Evolutionary conservation across 2,888 invertebrate genomes (phyloP).

Genomic region (Orgyia antiqua): DNA sequence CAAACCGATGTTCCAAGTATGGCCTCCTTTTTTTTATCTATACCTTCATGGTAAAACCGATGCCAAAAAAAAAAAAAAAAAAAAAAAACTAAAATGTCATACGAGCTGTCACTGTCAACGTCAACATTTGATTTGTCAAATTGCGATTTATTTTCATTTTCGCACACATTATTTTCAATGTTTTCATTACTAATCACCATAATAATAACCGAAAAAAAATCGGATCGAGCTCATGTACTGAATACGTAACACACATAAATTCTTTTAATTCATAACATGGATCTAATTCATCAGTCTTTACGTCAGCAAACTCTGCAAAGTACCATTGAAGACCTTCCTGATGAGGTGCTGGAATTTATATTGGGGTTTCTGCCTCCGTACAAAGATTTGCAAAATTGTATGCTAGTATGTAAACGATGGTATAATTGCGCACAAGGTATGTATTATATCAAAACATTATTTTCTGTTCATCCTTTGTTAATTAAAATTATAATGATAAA

Average conservation of each 20-base stretch:
- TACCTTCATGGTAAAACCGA: too few species aligned
- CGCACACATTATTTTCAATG: constrained; percentile 20
- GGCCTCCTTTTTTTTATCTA: too few species aligned
- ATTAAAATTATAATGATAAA: too few species aligned
- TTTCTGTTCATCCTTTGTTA: too few species aligned
- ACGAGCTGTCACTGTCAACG: too few species aligned
- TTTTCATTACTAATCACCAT: constrained; percentile 21
- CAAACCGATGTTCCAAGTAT: too few species aligned
- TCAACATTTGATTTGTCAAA: too few species aligned
- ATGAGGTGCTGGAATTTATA: constrained; percentile 96
- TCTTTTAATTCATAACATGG: too few species aligned
- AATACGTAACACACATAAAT: too few species aligned
- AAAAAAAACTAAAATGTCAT: too few species aligned
- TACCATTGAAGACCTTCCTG: constrained; percentile 86
- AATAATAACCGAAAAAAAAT: constrained; percentile 10
- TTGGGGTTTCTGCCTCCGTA: constrained; percentile 93
- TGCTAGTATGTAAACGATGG: constrained; percentile 93
- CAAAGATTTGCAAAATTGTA: constrained; percentile 91
- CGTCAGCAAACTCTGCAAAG: constrained; percentile 48
- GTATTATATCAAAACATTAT: constrained; percentile 34
- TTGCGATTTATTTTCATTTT: too few species aligned
- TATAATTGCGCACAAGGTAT: constrained; percentile 89
- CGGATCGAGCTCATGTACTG: constrained; percentile 21
- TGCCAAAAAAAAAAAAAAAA: too few species aligned
- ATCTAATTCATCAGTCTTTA: constrained; percentile 49